Evolutionary conservation across 1,140 invertebrate species (phyloP).

Genomic region (Dreissena rostriformis): DNA sequence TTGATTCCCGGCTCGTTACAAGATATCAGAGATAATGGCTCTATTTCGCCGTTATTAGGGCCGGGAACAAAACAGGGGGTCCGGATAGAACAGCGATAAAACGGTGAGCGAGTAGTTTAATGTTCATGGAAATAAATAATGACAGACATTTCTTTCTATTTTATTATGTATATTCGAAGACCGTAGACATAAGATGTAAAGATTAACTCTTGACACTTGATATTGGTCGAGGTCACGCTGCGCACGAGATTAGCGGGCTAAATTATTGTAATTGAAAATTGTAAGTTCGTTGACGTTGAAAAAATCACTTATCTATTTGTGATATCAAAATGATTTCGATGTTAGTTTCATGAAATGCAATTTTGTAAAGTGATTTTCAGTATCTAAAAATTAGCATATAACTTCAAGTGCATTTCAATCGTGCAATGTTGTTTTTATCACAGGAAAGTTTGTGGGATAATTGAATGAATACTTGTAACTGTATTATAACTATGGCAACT

Average conservation of each 20-base stretch:
- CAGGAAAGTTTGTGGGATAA: too few relatives aligned
- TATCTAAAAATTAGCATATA: too few relatives aligned
- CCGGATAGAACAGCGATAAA: slow-evolving; percentile 43
- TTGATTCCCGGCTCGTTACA: slow-evolving; percentile 47
- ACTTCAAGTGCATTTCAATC: too few relatives aligned
- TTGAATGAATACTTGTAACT: too few relatives aligned
- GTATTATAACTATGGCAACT: too few relatives aligned
- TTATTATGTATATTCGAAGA: slow-evolving; percentile 47
- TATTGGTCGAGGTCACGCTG: slow-evolving; percentile 1
- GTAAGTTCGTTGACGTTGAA: background rate
- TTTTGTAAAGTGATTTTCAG: too few relatives aligned
- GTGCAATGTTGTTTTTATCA: too few relatives aligned
- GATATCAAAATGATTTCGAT: too few relatives aligned
- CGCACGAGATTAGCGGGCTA: background rate
- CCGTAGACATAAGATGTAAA: slow-evolving; percentile 7
- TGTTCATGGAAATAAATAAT: slow-evolving; percentile 27
- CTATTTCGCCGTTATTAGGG: slow-evolving; percentile 32
- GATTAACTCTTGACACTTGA: slow-evolving; percentile 18
- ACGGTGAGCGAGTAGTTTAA: slow-evolving; percentile 14
- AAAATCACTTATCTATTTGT: too few relatives aligned
- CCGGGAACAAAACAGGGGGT: slow-evolving; percentile 26
- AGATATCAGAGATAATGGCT: slow-evolving; percentile 31
- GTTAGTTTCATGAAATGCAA: too few relatives aligned
- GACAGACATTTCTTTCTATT: slow-evolving; percentile 46
- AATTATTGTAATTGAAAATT: slow-evolving; percentile 8